These are phyloP conservation scores for Chlorospingus semifuscus DNA, from an alignment of 2,797 vertebrate genomes.

Conservation along the genomic window DNA sequence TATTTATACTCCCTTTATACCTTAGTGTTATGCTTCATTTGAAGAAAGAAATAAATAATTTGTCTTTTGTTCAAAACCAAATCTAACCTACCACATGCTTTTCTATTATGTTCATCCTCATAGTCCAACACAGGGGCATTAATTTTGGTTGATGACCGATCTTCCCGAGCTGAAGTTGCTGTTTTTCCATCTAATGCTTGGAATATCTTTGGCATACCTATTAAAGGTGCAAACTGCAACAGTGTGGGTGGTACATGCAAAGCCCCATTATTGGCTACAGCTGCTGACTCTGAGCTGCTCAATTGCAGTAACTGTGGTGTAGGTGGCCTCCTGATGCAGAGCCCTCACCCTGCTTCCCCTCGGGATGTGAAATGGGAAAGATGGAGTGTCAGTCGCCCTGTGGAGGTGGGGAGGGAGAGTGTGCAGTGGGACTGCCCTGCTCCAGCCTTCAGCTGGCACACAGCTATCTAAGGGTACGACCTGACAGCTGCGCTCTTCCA, in stretches of 20 bases:
- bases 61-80: conserved; percentile 60
- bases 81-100: conserved; percentile 27
- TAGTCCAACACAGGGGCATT: background rate
- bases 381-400: background rate
- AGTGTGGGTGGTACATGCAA: background rate
- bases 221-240: background rate
- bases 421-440: background rate
- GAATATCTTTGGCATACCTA: background rate
- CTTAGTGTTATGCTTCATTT: conserved; percentile 68
- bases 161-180: background rate
- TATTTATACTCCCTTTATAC: conserved; percentile 68
- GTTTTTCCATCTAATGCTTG: background rate
- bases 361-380: background rate
- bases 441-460: background rate
- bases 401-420: background rate
- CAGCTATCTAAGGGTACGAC: accelerated
- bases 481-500: background rate
- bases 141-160: background rate
- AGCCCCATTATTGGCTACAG: background rate
- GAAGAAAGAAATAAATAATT: conserved; percentile 68
- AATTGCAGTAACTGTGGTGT: accelerated
- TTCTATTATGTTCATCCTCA: background rate
- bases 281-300: background rate
- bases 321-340: background rate
- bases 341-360: background rate